Percentiles rank a stretch among this genome's conserved stretches.
These are phyloP conservation scores for Hemitrygon akajei DNA, from an alignment of 2,797 vertebrate genomes.

Conservation along the genomic window DNA sequence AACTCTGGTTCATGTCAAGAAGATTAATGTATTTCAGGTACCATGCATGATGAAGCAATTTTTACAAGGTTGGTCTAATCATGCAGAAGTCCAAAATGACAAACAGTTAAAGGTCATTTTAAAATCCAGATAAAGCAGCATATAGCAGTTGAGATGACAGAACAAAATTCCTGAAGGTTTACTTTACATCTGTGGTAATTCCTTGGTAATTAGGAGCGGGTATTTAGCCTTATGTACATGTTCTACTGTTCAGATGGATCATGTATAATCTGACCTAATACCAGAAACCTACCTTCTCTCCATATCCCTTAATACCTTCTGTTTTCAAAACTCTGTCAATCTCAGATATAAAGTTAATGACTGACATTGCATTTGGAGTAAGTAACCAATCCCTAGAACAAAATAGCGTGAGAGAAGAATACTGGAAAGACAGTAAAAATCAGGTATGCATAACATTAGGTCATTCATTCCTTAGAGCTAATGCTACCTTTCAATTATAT, in stretches of 20 bases:
- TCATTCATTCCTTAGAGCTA: background rate
- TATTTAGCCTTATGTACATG: too few relatives aligned
- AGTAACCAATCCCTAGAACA: background rate
- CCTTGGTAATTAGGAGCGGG: background rate
- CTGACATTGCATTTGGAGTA: background rate
- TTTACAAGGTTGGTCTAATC: background rate
- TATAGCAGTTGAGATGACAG: background rate
- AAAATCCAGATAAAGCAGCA: background rate
- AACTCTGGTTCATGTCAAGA: background rate
- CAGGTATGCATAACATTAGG: background rate
- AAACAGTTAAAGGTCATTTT: background rate
- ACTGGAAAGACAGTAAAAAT: background rate
- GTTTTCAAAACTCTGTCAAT: too few relatives aligned
- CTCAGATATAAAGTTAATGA: too few relatives aligned
- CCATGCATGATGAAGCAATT: background rate
- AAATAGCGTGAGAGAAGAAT: too few relatives aligned
- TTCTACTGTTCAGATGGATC: too few relatives aligned
- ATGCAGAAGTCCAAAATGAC: background rate
- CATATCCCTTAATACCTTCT: too few relatives aligned
- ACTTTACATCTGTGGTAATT: background rate
- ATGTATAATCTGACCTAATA: too few relatives aligned
- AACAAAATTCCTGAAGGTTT: background rate
- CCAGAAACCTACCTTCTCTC: too few relatives aligned
- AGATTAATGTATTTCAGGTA: background rate
- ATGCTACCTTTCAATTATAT: background rate